phyloP scores from a whole-genome alignment of 2,113 vertebrate species.

The Eptesicus fuscus region DNA sequence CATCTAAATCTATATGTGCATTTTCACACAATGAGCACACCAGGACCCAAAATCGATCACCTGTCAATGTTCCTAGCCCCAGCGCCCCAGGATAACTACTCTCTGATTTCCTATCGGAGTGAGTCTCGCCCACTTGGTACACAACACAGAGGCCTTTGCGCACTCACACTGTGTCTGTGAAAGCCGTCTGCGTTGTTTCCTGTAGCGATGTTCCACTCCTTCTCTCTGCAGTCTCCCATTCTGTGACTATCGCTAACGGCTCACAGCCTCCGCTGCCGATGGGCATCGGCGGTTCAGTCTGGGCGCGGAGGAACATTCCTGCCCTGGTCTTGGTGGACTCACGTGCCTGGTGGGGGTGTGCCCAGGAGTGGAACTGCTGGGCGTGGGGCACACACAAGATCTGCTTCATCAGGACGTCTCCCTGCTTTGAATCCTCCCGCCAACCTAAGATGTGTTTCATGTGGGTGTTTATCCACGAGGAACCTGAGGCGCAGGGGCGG shows the following conservation, averaged over 20 bases:
- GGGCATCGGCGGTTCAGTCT: rapidly evolving
- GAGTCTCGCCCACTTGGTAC: neutral
- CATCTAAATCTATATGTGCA: no score
- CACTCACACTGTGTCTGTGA: rapidly evolving
- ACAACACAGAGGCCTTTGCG: rapidly evolving
- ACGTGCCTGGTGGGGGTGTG: rapidly evolving
- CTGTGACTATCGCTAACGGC: rapidly evolving
- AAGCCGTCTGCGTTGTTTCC: rapidly evolving
- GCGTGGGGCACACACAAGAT: rapidly evolving
- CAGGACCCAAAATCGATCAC: neutral
- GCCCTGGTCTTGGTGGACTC: neutral
- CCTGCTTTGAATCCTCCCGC: neutral
- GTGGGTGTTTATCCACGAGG: rapidly evolving
- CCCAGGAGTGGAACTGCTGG: rapidly evolving
- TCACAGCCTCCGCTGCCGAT: rapidly evolving
- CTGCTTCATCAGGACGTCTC: rapidly evolving
- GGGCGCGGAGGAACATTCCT: neutral
- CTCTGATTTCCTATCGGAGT: no score
- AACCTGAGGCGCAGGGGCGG: rapidly evolving
- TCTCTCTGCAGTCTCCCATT: rapidly evolving
- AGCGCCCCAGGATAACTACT: neutral
- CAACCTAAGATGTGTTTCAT: neutral
- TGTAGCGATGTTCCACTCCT: rapidly evolving
- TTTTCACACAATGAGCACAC: neutral
- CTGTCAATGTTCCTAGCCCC: neutral